A percentile compares a stretch with the other conserved stretches of the same genome.
phyloP scores from a whole-genome alignment of 2,797 vertebrate genomes.

The Periparus ater region DNA sequence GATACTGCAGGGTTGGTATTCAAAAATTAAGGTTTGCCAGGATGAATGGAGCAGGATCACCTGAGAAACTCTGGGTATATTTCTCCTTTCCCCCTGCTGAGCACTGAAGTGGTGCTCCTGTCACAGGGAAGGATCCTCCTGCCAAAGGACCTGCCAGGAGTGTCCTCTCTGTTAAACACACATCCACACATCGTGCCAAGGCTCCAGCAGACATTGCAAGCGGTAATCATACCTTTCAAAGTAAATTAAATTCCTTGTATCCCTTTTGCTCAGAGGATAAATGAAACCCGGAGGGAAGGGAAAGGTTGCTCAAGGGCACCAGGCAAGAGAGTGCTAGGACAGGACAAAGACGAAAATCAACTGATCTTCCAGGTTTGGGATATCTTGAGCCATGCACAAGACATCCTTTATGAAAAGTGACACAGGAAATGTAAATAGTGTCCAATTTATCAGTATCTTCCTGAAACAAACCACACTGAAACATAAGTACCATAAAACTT shows the following conservation, averaged over 20 bases:
- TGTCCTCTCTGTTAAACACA: not conserved
- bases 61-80: not conserved
- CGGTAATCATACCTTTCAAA: not conserved
- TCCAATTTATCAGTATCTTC: not conserved
- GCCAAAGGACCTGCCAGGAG: not conserved
- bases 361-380: not conserved
- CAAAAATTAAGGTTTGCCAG: not conserved
- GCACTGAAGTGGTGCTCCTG: not conserved
- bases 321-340: not conserved
- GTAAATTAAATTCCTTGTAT: not conserved
- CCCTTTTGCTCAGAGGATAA: not conserved
- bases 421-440: not conserved
- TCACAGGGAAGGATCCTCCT: not conserved
- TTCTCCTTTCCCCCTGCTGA: not conserved
- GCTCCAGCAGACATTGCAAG: not conserved
- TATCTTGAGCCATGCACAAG: not conserved
- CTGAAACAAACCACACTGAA: not conserved
- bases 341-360: not conserved
- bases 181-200: not conserved
- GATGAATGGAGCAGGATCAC: not conserved
- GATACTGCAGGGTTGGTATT: not conserved
- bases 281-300: not conserved
- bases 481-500: not conserved
- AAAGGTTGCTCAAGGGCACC: not conserved
- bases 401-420: not conserved